Conservation (phyloP, 2,113 vertebrate genomes). For the Erythrocercus mccallii region DNA sequence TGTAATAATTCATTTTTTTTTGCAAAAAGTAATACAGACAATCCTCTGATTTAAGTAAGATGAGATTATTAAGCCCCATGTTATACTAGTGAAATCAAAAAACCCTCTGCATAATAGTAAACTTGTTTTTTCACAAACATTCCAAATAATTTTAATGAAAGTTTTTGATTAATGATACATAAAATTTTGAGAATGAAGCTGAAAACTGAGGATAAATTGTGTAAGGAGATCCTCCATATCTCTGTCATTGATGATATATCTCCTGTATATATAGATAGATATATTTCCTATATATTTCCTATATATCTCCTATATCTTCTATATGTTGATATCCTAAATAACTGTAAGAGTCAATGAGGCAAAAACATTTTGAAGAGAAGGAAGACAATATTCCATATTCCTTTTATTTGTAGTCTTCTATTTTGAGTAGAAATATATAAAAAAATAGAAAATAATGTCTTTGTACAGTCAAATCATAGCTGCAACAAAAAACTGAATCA, state of each 20-base stretch:
- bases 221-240: neutral
- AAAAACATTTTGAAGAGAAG: neutral
- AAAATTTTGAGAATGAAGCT: neutral
- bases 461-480: neutral
- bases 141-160: neutral
- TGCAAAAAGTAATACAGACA: neutral
- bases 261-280: too few relatives aligned
- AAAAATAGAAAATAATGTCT: neutral
- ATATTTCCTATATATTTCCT: too few relatives aligned
- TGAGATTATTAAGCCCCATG: neutral
- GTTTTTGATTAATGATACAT: neutral
- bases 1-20: neutral
- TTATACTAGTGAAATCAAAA: neutral
- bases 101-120: rapidly evolving
- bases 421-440: neutral
- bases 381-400: neutral
- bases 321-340: neutral
- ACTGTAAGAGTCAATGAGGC: neutral
- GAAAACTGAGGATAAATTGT: neutral
- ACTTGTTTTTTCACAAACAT: neutral
- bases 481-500: neutral
- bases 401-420: neutral
- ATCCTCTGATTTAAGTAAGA: neutral
- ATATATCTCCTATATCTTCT: too few relatives aligned
- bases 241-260: neutral